Evolutionary conservation across 2,888 invertebrate species (phyloP).

Genomic region (Leucophenga maculata): DNA sequence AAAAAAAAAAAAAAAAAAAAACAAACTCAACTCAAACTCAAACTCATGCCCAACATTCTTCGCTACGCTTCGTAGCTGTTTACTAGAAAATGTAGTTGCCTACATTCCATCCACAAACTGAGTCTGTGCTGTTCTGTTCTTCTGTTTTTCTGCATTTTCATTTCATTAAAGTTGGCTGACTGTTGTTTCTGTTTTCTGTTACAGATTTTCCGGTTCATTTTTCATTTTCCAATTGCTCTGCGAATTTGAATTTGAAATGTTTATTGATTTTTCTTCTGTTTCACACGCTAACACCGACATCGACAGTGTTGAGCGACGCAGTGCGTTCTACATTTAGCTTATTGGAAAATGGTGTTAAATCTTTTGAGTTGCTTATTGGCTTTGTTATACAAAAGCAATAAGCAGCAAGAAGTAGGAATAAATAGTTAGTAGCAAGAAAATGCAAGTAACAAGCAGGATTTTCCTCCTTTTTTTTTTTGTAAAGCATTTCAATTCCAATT

Average conservation of each 20-base stretch:
- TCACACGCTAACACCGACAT: too few species aligned
- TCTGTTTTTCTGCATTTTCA: not conserved
- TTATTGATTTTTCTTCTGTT: constrained; percentile 20
- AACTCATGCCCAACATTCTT: not conserved
- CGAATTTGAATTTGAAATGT: constrained; percentile 30
- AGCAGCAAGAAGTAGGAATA: too few species aligned
- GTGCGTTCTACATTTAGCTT: constrained; percentile 2
- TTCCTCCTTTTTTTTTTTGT: too few species aligned
- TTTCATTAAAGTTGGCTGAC: constrained; percentile 17
- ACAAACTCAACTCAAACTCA: too few species aligned
- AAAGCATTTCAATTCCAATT: constrained; percentile 9
- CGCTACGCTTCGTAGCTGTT: not conserved
- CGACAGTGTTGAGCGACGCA: too few species aligned
- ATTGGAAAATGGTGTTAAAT: constrained; percentile 8
- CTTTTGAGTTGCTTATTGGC: constrained; percentile 18
- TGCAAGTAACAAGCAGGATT: too few species aligned
- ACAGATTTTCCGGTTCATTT: constrained; percentile 57
- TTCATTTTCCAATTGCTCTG: constrained; percentile 33
- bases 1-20: too few species aligned
- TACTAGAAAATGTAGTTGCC: not conserved
- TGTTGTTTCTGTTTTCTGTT: constrained; percentile 12
- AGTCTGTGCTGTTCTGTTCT: not conserved
- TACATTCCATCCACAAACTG: not conserved
- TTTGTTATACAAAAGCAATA: constrained; percentile 6
- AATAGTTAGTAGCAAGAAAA: not conserved